These are phyloP conservation scores for Eurosta solidaginis DNA, from an alignment of 1,140 invertebrate species.

Conservation along the genomic window DNA sequence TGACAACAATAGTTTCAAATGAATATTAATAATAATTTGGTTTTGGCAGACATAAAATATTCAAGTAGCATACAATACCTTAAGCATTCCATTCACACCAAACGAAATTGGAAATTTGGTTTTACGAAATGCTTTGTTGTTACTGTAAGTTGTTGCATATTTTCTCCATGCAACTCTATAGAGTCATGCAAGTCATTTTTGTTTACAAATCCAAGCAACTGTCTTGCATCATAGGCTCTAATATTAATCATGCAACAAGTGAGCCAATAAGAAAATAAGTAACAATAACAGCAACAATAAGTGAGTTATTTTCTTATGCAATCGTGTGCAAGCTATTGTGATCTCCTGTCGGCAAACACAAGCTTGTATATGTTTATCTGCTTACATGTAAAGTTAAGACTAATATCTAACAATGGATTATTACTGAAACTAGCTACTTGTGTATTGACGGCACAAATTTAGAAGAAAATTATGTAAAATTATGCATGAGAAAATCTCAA, in stretches of 20 bases:
- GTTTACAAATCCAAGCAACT: not conserved
- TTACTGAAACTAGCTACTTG: not conserved
- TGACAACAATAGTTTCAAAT: too few species aligned
- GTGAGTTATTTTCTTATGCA: too few species aligned
- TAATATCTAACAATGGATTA: constrained; percentile 2
- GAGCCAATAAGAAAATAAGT: not conserved
- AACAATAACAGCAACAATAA: not conserved
- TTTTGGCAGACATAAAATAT: constrained; percentile 3
- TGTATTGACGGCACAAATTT: not conserved
- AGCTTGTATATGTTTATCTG: not conserved
- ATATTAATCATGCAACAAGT: constrained; percentile 5
- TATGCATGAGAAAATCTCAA: constrained; percentile 28
- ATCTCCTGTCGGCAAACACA: too few species aligned
- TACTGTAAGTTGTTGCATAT: not conserved
- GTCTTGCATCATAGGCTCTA: not conserved
- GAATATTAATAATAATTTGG: not conserved
- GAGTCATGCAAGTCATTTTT: constrained; percentile 2
- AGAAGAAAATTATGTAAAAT: not conserved
- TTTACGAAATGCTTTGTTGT: too few species aligned
- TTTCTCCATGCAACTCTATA: not conserved
- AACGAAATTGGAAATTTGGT: not conserved
- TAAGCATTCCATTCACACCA: not conserved
- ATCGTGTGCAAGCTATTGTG: too few species aligned
- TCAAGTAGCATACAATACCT: not conserved
- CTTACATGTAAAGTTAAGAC: not conserved